Evolutionary conservation across 2,797 vertebrate species (phyloP).

Genomic region (Cygnus olor): DNA sequence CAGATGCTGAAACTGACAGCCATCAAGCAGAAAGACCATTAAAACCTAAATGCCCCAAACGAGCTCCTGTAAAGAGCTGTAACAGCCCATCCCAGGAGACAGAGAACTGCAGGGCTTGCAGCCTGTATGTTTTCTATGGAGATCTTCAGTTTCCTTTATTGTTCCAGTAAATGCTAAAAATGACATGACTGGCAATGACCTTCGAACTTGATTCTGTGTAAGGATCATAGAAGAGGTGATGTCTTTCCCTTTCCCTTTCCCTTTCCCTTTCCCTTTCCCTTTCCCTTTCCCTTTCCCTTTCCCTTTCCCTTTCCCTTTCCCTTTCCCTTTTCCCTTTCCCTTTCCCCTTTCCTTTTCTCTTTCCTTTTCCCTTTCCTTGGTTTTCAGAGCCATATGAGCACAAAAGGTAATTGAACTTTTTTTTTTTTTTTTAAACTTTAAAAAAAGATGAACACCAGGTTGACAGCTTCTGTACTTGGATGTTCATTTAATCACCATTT

Average conservation of each 20-base stretch:
- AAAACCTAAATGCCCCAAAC: not conserved
- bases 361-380: not conserved
- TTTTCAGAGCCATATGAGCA: not conserved
- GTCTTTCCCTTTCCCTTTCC: not conserved
- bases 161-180: not conserved
- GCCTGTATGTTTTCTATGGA: not conserved
- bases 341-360: too few species aligned
- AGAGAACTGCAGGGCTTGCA: not conserved
- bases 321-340: too few species aligned
- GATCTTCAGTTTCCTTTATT: not conserved
- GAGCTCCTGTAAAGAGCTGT: not conserved
- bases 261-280: too few species aligned
- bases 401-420: constrained; percentile 23
- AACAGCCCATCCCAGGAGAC: not conserved
- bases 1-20: not conserved
- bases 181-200: not conserved
- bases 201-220: not conserved
- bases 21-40: not conserved
- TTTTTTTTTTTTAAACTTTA: constrained; percentile 1
- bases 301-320: too few species aligned
- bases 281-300: too few species aligned
- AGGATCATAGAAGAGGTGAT: not conserved
- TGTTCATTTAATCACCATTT: constrained; percentile 72
- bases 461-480: constrained; percentile 67
- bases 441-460: constrained; percentile 49